Percentiles rank a stretch among this genome's conserved stretches.
phyloP scores from a whole-genome alignment of 2,113 vertebrate species.

The Anguilla rostrata region DNA sequence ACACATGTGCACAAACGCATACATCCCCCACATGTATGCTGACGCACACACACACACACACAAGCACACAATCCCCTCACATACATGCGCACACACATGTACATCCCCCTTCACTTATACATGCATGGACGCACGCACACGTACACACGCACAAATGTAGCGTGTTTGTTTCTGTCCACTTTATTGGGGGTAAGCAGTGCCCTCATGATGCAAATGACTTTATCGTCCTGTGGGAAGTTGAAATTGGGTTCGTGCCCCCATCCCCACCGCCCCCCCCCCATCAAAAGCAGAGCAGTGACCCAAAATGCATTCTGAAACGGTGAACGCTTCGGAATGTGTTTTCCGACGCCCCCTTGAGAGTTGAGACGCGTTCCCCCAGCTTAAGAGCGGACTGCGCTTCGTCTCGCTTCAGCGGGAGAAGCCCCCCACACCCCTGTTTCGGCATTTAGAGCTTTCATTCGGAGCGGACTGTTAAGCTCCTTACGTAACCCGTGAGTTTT shows the following conservation, averaged over 20 bases:
- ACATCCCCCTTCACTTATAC: too few species aligned
- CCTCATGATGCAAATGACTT: background rate
- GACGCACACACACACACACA: background rate
- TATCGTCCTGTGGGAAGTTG: background rate
- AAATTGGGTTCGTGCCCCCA: background rate
- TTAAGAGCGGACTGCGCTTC: background rate
- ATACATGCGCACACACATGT: too few species aligned
- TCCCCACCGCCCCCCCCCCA: background rate
- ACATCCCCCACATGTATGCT: too few species aligned
- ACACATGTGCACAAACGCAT: too few species aligned
- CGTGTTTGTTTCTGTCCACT: background rate
- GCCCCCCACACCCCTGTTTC: background rate
- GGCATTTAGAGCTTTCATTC: background rate
- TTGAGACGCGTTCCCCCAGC: background rate
- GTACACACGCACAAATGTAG: too few species aligned
- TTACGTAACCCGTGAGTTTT: too few species aligned
- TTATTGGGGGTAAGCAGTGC: background rate
- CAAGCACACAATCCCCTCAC: too few species aligned
- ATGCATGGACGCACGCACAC: too few species aligned
- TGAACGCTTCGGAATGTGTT: background rate
- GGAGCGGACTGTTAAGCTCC: background rate
- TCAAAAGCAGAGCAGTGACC: background rate
- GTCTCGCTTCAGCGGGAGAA: background rate
- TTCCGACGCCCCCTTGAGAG: background rate
- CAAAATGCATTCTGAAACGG: background rate